A percentile compares a stretch with the other conserved stretches of the same genome.
phyloP scores from a whole-genome alignment of 2,113 vertebrate species.

The Pteronura brasiliensis region DNA sequence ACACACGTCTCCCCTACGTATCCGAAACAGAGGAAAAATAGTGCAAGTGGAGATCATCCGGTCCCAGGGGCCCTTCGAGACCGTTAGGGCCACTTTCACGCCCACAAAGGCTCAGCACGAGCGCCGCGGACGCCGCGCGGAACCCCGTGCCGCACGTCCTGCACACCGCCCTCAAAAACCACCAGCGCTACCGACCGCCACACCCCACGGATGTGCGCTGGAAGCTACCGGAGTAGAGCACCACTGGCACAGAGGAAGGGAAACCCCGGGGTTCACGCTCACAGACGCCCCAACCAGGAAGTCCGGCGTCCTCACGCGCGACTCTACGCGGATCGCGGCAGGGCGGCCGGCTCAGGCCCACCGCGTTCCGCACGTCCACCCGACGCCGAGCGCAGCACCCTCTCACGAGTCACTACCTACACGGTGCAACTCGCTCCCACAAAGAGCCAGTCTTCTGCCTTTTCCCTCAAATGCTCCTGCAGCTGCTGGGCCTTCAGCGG shows the following conservation, averaged over 20 bases:
- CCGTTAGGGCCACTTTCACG: not conserved
- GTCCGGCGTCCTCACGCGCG: too few relatives aligned
- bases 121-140: not conserved
- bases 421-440: not conserved
- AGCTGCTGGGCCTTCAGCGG: not conserved
- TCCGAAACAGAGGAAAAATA: not conserved
- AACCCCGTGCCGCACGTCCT: not conserved
- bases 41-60: not conserved
- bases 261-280: not conserved
- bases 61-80: not conserved
- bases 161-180: not conserved
- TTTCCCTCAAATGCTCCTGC: not conserved
- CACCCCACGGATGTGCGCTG: not conserved
- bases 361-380: not conserved
- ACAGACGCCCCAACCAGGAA: not conserved
- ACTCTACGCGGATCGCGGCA: accelerated
- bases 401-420: not conserved
- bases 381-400: not conserved
- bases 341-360: not conserved
- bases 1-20: not conserved
- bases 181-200: not conserved
- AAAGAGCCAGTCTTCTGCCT: not conserved
- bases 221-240: not conserved
- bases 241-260: not conserved
- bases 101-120: not conserved